Conservation (phyloP, 2,797 vertebrate genomes). For the Anguilla anguilla region DNA sequence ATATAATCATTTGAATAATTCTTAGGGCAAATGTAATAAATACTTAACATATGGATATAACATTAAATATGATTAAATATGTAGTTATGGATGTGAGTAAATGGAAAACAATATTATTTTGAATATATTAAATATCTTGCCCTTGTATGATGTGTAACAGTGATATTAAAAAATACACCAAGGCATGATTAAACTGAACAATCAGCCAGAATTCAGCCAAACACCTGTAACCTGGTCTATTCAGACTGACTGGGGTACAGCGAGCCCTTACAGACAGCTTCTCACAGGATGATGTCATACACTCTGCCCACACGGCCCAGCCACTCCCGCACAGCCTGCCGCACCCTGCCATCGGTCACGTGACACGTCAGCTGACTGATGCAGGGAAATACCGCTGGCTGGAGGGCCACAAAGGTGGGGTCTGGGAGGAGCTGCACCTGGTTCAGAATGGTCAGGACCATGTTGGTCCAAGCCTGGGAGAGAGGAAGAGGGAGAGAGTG, state of each 20-base stretch:
- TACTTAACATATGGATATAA: slow-evolving; percentile 9
- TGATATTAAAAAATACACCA: slow-evolving; percentile 26
- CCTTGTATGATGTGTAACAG: slow-evolving; percentile 7
- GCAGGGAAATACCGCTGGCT: slow-evolving; percentile 91
- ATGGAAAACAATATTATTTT: slow-evolving; percentile 27
- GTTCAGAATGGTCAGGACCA: slow-evolving; percentile 93
- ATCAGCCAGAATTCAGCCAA: slow-evolving; percentile 19
- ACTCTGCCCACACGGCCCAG: slow-evolving; percentile 89
- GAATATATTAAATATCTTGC: slow-evolving; percentile 12
- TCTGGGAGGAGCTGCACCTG: slow-evolving; percentile 92
- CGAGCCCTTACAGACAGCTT: background rate
- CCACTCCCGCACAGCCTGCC: slow-evolving; percentile 93
- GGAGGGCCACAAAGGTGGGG: slow-evolving; percentile 86
- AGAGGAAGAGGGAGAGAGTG: background rate
- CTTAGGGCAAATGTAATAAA: slow-evolving; percentile 20
- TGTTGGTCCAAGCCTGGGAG: slow-evolving; percentile 94
- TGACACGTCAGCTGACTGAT: slow-evolving; percentile 96
- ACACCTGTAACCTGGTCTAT: slow-evolving; percentile 19
- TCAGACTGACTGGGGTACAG: background rate
- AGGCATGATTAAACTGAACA: slow-evolving; percentile 3
- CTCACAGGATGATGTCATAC: slow-evolving; percentile 83
- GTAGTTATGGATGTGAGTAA: slow-evolving; percentile 24
- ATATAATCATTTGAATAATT: slow-evolving; percentile 26
- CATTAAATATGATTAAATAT: slow-evolving; percentile 43
- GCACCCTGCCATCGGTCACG: slow-evolving; percentile 86